Base-by-base conservation (phyloP, 1,140 invertebrate genomes). In the Heliconius hewitsoni region DNA sequence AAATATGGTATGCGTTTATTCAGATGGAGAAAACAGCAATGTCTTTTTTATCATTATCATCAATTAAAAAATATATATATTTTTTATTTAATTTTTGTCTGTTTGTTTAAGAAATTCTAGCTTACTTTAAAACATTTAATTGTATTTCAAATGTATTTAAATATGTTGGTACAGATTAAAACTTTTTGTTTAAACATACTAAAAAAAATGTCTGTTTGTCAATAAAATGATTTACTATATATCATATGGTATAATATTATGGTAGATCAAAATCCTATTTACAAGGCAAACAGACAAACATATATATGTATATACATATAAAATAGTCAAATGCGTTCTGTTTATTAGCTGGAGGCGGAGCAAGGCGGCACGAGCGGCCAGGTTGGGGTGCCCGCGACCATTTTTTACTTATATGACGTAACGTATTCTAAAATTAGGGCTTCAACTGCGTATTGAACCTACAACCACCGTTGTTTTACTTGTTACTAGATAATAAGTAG, bases 321-420 rank as follows among this genome's bases (percentile, higher is more conserved):
- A 66, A 27, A 30, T 9, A 66, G 60, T 66, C 23, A 30, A 66
- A 66, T 66, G 60, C 60, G 60, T 66, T 66, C 60, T 66, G 27
- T 66, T 85, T 80, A 79, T 80, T 86, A 87, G 84, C 83, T 83
- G 82, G 77, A 57, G 39, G 77, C 73, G 74, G 80, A 77, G 81
- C 39, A 66, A 72, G 81, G 77, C 81, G 83, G 74, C 82, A 79
- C 79, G 73, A 73, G 76, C 70, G 60, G 71, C 78, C 83, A 87
- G 85, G 85, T 87, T 70, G 79, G 81, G 75, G 73, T 52, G 23
- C 75, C 60, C 79, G 39, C 72, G 34, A 66, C 74, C 75, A 71
- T 78, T 60, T 66, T 57, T 46, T 75, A 81, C 73, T 81, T 42
- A 71, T 4, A 42, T n/a, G 71, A 73, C 71, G 77, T 73, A 73